Evolutionary conservation across 1,140 invertebrate species (phyloP).

Genomic region (Phymastichus coffea): DNA sequence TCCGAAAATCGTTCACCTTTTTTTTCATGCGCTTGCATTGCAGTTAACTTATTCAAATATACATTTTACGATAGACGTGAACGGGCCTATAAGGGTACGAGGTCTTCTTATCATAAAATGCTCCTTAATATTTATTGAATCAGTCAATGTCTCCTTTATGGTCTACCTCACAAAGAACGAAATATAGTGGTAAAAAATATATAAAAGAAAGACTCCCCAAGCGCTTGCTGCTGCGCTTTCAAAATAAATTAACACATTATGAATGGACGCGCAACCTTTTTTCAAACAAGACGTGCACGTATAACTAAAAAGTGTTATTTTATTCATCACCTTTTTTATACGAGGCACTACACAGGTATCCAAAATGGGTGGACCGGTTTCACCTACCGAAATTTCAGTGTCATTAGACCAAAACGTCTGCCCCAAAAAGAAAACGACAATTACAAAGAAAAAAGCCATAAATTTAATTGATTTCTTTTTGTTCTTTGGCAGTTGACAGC

Average conservation of each 20-base stretch:
- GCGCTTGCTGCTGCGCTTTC: neutral
- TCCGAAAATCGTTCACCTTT: too few species aligned
- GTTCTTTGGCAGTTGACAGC: constrained; percentile 50
- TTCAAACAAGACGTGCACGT: neutral
- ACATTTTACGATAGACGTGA: too few species aligned
- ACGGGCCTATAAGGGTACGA: too few species aligned
- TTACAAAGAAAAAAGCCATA: neutral
- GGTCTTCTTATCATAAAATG: neutral
- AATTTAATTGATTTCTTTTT: constrained; percentile 27
- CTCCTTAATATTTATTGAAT: constrained; percentile 5
- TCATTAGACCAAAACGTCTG: constrained; percentile 7
- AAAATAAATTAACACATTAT: constrained; percentile 16
- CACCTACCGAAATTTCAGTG: neutral
- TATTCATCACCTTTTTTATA: constrained; percentile 5
- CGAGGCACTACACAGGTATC: neutral
- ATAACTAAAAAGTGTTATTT: constrained; percentile 8
- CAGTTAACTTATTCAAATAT: too few species aligned
- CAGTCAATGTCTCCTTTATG: neutral
- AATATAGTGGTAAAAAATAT: constrained; percentile 3
- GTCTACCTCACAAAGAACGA: neutral
- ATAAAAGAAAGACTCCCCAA: too few species aligned
- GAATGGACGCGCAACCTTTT: constrained; percentile 6
- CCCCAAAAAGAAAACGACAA: too few species aligned
- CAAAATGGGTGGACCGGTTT: neutral
- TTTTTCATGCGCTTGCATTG: too few species aligned